Evolutionary conservation across 2,113 vertebrate genomes (phyloP).

Genomic region (Neoarius graeffei): DNA sequence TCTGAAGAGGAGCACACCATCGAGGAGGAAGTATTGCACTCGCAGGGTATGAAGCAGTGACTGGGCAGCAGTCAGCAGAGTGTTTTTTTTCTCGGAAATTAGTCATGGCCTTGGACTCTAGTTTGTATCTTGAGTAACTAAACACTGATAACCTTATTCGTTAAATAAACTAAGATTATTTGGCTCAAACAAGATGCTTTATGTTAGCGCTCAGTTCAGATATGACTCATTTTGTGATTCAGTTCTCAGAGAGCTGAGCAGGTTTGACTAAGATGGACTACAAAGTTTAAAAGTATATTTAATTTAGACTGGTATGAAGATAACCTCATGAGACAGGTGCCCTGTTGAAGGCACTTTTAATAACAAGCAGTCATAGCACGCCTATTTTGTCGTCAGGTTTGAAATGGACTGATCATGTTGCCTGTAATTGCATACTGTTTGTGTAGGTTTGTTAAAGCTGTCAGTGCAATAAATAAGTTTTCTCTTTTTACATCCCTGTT

Average conservation of each 20-base stretch:
- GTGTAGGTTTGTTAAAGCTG: neutral
- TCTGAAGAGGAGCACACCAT: slow-evolving; percentile 19
- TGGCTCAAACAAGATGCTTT: neutral
- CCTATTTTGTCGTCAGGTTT: neutral
- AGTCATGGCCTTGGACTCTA: neutral
- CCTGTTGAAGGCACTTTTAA: neutral
- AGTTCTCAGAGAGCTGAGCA: neutral
- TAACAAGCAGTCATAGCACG: too few relatives aligned
- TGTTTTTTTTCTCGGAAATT: neutral
- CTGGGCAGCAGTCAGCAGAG: neutral
- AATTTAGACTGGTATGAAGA: neutral
- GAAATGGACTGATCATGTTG: neutral
- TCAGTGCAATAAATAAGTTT: neutral
- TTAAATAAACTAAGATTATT: slow-evolving; percentile 8
- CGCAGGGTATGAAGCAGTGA: slow-evolving; percentile 61
- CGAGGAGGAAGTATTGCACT: slow-evolving; percentile 57
- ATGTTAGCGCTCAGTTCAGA: neutral
- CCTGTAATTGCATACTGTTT: neutral
- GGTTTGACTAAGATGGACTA: neutral
- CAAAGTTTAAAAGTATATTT: neutral
- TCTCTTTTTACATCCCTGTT: neutral
- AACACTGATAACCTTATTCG: neutral
- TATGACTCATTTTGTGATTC: neutral
- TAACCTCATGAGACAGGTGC: neutral
- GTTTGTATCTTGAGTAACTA: neutral